Percentiles rank a stretch among this genome's conserved stretches.
These are phyloP conservation scores for Spilosoma lubricipeda DNA, from an alignment of 2,888 invertebrate genomes.

Conservation along the genomic window DNA sequence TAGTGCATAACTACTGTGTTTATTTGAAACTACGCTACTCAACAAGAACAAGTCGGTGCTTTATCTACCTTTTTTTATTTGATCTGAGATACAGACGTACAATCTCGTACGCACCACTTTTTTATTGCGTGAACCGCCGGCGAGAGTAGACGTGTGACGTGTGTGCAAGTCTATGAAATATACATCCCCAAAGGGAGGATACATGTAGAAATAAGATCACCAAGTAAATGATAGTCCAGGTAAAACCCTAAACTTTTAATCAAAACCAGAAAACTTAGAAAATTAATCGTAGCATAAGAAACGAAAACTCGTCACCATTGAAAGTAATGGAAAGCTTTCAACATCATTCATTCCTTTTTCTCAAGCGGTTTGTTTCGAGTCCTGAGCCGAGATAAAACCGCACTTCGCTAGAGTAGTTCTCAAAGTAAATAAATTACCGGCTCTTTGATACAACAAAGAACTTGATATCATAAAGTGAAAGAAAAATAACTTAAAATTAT, in stretches of 20 bases:
- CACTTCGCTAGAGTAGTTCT: slow-evolving; percentile 1
- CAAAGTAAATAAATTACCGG: slow-evolving; percentile 7
- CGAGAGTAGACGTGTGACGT: too few relatives aligned
- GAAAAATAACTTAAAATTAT: background rate
- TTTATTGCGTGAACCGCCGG: too few relatives aligned
- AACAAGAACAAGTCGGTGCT: too few relatives aligned
- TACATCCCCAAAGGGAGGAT: too few relatives aligned
- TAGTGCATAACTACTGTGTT: too few relatives aligned
- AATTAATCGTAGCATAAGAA: slow-evolving; percentile 25
- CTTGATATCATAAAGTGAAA: background rate
- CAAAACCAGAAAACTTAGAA: slow-evolving; percentile 8
- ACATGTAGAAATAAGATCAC: too few relatives aligned
- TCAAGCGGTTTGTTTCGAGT: slow-evolving; percentile 18
- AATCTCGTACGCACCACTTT: too few relatives aligned
- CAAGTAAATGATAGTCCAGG: background rate
- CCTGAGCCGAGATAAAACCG: slow-evolving; percentile 9
- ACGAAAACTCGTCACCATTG: background rate
- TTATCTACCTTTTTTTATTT: too few relatives aligned
- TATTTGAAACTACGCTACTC: too few relatives aligned
- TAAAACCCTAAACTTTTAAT: background rate
- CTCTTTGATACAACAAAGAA: background rate
- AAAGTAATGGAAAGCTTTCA: slow-evolving; percentile 19
- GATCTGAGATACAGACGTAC: too few relatives aligned
- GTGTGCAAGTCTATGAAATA: too few relatives aligned
- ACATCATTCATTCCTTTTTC: slow-evolving; percentile 30